phyloP scores from a whole-genome alignment of 2,113 vertebrate genomes.

The Trematocara variabile region DNA sequence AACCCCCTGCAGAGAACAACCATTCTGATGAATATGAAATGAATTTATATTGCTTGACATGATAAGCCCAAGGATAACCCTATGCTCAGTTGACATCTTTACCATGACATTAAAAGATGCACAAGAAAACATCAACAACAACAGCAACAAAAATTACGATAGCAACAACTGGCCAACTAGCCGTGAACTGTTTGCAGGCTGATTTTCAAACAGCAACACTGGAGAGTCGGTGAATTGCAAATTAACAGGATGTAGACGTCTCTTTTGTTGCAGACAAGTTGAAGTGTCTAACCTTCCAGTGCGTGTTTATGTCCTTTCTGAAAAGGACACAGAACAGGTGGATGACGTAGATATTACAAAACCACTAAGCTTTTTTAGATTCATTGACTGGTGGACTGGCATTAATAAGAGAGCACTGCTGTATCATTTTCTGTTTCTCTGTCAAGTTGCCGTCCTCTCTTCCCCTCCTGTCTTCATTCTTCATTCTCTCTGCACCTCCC shows the following conservation, averaged over 20 bases:
- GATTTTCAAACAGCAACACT: background rate
- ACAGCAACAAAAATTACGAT: background rate
- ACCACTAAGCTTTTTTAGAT: slow-evolving; percentile 9
- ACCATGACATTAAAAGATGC: slow-evolving; percentile 43
- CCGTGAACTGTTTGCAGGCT: background rate
- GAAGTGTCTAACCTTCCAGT: slow-evolving; percentile 3
- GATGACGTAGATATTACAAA: slow-evolving; percentile 8
- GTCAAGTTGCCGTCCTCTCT: slow-evolving; percentile 17
- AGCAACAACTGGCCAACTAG: background rate
- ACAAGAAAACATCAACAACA: slow-evolving; percentile 25
- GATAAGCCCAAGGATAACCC: slow-evolving; percentile 74
- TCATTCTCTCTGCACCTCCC: slow-evolving; percentile 40
- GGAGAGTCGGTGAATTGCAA: slow-evolving; percentile 5
- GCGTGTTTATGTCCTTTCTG: background rate
- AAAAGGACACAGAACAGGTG: slow-evolving; percentile 16
- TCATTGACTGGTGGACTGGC: slow-evolving; percentile 39
- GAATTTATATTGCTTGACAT: slow-evolving; percentile 75
- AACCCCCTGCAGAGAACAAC: slow-evolving; percentile 75
- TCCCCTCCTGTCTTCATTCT: slow-evolving; percentile 18
- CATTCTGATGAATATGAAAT: slow-evolving; percentile 78
- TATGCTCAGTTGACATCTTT: slow-evolving; percentile 39
- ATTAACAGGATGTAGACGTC: slow-evolving; percentile 1
- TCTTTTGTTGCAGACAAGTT: slow-evolving; percentile 13
- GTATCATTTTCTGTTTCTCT: slow-evolving; percentile 35
- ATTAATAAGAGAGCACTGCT: slow-evolving; percentile 33